A percentile compares a stretch with the other conserved stretches of the same genome.
Conservation (phyloP, 1,140 invertebrate genomes). For the Sitophilus oryzae region DNA sequence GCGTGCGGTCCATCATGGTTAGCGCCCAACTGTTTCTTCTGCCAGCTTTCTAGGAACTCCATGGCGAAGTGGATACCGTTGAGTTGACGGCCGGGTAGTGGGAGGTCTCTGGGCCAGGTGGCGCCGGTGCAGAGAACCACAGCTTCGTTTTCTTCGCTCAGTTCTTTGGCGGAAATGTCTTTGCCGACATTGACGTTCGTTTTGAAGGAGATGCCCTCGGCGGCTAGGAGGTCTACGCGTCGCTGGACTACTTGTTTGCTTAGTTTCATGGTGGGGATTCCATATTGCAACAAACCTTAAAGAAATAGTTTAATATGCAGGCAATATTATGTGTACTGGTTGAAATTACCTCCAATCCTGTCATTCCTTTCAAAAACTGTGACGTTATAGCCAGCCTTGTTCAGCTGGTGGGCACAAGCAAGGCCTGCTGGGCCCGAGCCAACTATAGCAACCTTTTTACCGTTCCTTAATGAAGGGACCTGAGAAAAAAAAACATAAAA, state of each 20-base stretch:
- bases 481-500: background rate
- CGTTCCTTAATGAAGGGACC: constrained; percentile 67
- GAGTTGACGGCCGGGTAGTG: constrained; percentile 57
- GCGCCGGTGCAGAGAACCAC: constrained; percentile 87
- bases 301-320: constrained; percentile 5
- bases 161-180: constrained; percentile 72
- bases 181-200: constrained; percentile 88
- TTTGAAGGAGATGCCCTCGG: constrained; percentile 89
- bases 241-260: constrained; percentile 89
- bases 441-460: constrained; percentile 85
- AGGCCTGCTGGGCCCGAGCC: constrained; percentile 94
- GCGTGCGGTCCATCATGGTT: constrained; percentile 58
- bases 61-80: constrained; percentile 95
- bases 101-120: constrained; percentile 92
- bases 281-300: constrained; percentile 84
- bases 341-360: constrained; percentile 64
- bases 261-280: constrained; percentile 97
- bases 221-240: constrained; percentile 77
- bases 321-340: background rate
- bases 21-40: constrained; percentile 86
- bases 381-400: constrained; percentile 74
- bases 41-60: constrained; percentile 95
- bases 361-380: constrained; percentile 97
- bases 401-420: constrained; percentile 94
- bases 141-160: constrained; percentile 70